A percentile compares a stretch with the other conserved stretches of the same genome.
phyloP scores from a whole-genome alignment of 2,113 vertebrate genomes.

The Brachionichthys hirsutus region DNA sequence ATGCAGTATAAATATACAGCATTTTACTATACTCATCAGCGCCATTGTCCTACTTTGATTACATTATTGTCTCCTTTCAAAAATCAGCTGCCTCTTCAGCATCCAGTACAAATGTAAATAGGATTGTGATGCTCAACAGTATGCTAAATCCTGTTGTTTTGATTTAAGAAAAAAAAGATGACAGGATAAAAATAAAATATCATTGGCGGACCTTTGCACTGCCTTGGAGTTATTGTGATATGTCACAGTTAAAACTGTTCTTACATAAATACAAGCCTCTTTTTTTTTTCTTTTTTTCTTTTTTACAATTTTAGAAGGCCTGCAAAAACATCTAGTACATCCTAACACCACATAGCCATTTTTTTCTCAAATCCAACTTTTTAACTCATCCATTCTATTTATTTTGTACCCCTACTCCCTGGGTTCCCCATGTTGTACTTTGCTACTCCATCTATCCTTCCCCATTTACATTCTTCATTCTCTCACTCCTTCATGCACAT shows the following conservation, averaged over 20 bases:
- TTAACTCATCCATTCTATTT: slow-evolving; percentile 41
- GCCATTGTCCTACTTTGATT: neutral
- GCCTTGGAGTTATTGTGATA: too few species aligned
- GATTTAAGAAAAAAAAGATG: too few species aligned
- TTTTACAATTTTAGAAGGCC: slow-evolving; percentile 32
- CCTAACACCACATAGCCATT: slow-evolving; percentile 7
- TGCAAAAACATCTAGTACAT: slow-evolving; percentile 26
- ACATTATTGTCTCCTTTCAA: slow-evolving; percentile 16
- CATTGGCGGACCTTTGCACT: too few species aligned
- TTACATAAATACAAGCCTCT: too few species aligned
- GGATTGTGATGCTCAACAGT: too few species aligned
- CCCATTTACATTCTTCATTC: slow-evolving; percentile 12
- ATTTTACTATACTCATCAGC: neutral
- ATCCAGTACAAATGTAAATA: too few species aligned
- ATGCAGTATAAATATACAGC: neutral
- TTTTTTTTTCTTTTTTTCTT: too few species aligned
- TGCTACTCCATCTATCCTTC: slow-evolving; percentile 29
- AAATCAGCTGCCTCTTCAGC: too few species aligned
- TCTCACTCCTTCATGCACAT: slow-evolving; percentile 16
- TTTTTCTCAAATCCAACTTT: slow-evolving; percentile 34
- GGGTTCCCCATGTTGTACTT: slow-evolving; percentile 33
- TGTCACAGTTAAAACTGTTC: slow-evolving; percentile 2
- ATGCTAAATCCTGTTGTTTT: too few species aligned
- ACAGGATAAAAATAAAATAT: too few species aligned
- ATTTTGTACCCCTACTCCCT: slow-evolving; percentile 15